phyloP scores from a whole-genome alignment of 1,140 invertebrate genomes.

The Brachionus angularis region DNA sequence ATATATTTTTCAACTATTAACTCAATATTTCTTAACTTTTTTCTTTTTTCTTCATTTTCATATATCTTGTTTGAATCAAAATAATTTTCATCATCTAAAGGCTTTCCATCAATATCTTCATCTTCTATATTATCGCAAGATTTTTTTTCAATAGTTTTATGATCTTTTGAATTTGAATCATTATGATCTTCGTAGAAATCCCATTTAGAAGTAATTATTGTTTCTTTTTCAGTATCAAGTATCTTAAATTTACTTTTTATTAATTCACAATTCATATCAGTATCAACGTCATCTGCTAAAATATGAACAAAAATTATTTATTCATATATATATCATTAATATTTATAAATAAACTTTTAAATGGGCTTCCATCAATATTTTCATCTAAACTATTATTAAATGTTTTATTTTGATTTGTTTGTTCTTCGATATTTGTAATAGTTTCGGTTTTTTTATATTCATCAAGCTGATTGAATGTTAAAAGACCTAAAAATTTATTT shows the following conservation, averaged over 20 bases:
- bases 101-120: slow-evolving; percentile 24
- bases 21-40: slow-evolving; percentile 32
- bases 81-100: slow-evolving; percentile 9
- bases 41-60: slow-evolving; percentile 18
- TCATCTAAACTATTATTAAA: not conserved
- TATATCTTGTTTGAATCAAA: not conserved
- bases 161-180: not conserved
- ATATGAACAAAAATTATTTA: not conserved
- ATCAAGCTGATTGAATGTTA: slow-evolving; percentile 44
- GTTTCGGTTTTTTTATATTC: not conserved
- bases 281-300: not conserved
- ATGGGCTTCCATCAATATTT: slow-evolving; percentile 41
- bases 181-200: slow-evolving; percentile 36
- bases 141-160: not conserved
- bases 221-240: slow-evolving; percentile 18
- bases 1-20: slow-evolving; percentile 1
- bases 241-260: slow-evolving; percentile 19
- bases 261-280: not conserved
- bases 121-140: not conserved
- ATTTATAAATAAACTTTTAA: not conserved
- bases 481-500: slow-evolving; percentile 78
- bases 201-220: slow-evolving; percentile 40
- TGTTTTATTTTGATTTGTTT: not conserved
- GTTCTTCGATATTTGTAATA: not conserved
- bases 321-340: too few species aligned